Evolutionary conservation across 2,113 vertebrate genomes (phyloP), one percentile per base, ranked within the genome.

Genomic region (Capreolus pygargus): DNA sequence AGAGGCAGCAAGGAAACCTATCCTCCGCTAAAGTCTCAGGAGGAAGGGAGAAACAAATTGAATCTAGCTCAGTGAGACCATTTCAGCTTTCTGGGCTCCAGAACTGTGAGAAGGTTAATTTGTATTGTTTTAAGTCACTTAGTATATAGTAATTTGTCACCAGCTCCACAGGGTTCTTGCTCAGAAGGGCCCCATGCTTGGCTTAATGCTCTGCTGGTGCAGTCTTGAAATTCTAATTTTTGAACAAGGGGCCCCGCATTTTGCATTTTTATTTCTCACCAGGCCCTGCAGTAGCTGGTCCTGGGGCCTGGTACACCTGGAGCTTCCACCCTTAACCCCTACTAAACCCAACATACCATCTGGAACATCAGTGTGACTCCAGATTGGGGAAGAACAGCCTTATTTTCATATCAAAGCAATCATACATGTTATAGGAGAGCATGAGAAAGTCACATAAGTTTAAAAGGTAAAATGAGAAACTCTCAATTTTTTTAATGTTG

Each of bases 141-240:
- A 1, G 30, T 23, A 28, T 47, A 61, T 39, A 54, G 33, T 78
- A 13, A 58, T 19, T 52, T 27, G 5, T 58, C 45, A 43, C 25
- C 15, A 21, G 12, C 45, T 25, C 2, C 64, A 79, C 55, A 23
- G 50, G 43, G 19, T 30, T 70, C 0, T 0, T 5, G 33, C 67
- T 89, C 67, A 28, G 30, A 33, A 55, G 33, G 27, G 70, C 16
- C 47, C 23, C 45, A 17, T 0, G 0, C 28, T 74, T 45, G 60
- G 28, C 17, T 86, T 47, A 25, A 30, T 30, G 79, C 10, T 91
- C 61, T 57, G 45, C 43, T 47, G 33, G 13, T 27, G 15, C 67
- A 36, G 21, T 91, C 87, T 15, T 33, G 14, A 93, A 93, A 93
- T 70, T 70, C 90, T 50, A n/a, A 58, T 54, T 93, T 97, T 28